These are phyloP conservation scores for Microcebus lehilahytsara DNA, from an alignment of 2,113 vertebrate species.

Conservation along the genomic window DNA sequence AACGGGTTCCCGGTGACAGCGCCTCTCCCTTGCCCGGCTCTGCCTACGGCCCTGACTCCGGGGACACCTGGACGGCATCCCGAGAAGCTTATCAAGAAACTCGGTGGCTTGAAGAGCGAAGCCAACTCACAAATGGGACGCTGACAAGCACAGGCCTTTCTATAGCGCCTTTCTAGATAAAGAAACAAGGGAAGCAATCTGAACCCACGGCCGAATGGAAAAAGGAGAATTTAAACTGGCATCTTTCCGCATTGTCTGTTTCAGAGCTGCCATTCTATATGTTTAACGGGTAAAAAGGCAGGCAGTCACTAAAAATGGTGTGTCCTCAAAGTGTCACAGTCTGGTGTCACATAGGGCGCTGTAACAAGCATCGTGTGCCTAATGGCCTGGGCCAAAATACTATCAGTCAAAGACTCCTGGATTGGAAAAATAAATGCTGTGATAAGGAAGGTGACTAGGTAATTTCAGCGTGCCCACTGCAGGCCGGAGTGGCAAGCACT, in stretches of 20 bases:
- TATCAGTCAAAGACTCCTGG: background rate
- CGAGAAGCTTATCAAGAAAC: background rate
- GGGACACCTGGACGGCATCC: background rate
- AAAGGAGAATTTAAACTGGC: background rate
- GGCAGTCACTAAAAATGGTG: background rate
- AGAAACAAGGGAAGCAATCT: background rate
- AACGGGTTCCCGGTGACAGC: background rate
- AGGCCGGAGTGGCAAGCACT: background rate
- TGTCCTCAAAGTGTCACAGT: fast-evolving
- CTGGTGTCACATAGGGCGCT: fast-evolving
- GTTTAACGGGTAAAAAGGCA: background rate
- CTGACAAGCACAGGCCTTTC: background rate
- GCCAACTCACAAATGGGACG: fast-evolving
- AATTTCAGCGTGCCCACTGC: fast-evolving
- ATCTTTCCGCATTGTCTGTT: background rate
- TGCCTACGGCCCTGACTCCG: background rate
- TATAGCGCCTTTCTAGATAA: no score
- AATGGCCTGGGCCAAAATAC: background rate
- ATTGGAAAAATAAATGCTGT: background rate
- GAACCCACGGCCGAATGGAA: background rate
- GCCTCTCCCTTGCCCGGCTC: background rate
- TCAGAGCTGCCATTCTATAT: background rate
- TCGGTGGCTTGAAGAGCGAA: background rate
- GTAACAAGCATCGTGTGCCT: fast-evolving
- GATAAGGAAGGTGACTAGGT: background rate